A percentile compares a stretch with the other conserved stretches of the same genome.
These are phyloP conservation scores for Tenthredo distinguenda DNA, from an alignment of 2,888 invertebrate species.

Conservation along the genomic window DNA sequence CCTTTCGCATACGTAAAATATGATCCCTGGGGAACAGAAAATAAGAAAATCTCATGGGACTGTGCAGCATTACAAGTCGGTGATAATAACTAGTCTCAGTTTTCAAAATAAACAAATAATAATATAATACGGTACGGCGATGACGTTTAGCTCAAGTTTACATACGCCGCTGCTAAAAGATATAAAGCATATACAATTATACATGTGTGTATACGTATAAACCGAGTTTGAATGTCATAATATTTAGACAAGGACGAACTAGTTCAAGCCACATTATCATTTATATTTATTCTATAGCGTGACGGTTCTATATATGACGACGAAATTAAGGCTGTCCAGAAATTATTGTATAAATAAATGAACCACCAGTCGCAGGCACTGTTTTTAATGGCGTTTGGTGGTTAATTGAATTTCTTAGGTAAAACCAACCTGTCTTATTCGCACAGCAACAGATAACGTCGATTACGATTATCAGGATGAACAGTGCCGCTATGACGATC, in stretches of 20 bases:
- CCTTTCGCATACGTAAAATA: conserved; percentile 77
- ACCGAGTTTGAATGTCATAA: conserved; percentile 28
- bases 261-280: background rate
- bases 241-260: conserved; percentile 38
- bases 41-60: background rate
- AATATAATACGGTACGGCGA: background rate
- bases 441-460: conserved; percentile 91
- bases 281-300: background rate
- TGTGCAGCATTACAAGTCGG: background rate
- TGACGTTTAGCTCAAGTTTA: background rate
- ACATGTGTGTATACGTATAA: background rate
- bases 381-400: background rate
- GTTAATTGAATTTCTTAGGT: background rate
- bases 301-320: background rate
- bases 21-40: conserved; percentile 71
- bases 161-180: background rate
- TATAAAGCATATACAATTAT: background rate
- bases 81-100: background rate
- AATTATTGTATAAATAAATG: background rate
- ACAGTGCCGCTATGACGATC: conserved; percentile 89
- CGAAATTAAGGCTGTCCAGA: background rate
- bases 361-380: background rate
- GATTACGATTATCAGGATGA: conserved; percentile 86
- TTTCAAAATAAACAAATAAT: conserved; percentile 1
- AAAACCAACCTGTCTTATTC: conserved; percentile 79